phyloP scores from a whole-genome alignment of 2,888 invertebrate species.

The Polydrusus cervinus region DNA sequence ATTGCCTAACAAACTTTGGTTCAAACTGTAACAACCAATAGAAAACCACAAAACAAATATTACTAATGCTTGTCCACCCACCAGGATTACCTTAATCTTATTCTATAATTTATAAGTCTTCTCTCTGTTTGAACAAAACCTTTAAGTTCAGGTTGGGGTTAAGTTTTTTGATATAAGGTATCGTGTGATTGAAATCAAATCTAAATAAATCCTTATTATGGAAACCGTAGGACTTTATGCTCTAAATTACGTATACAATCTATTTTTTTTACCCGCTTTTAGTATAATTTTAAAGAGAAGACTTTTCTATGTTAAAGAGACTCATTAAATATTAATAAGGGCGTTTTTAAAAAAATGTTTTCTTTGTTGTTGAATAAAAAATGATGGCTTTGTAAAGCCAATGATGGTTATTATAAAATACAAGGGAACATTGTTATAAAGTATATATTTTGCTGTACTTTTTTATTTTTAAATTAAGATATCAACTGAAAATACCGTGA shows the following conservation, averaged over 20 bases:
- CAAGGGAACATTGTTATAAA: not conserved
- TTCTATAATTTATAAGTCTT: conserved; percentile 61
- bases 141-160: conserved; percentile 64
- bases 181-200: conserved; percentile 60
- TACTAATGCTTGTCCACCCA: not conserved
- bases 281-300: conserved; percentile 22
- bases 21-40: not conserved
- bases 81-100: conserved; percentile 45
- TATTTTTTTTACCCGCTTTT: conserved; percentile 27
- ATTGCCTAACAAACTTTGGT: not conserved
- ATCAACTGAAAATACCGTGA: conserved; percentile 27
- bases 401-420: conserved; percentile 3
- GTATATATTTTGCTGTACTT: conserved; percentile 20
- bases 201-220: conserved; percentile 57
- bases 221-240: conserved; percentile 51
- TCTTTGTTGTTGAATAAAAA: conserved; percentile 25
- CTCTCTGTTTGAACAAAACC: conserved; percentile 59
- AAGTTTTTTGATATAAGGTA: conserved; percentile 65
- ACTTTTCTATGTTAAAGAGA: conserved; percentile 5
- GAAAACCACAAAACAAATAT: not conserved
- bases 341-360: conserved; percentile 8
- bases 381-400: conserved; percentile 10
- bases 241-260: conserved; percentile 41
- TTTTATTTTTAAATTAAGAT: conserved; percentile 40
- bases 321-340: conserved; percentile 11